Base-by-base conservation (phyloP, 2,888 invertebrate species). In the Erynnis tages region DNA sequence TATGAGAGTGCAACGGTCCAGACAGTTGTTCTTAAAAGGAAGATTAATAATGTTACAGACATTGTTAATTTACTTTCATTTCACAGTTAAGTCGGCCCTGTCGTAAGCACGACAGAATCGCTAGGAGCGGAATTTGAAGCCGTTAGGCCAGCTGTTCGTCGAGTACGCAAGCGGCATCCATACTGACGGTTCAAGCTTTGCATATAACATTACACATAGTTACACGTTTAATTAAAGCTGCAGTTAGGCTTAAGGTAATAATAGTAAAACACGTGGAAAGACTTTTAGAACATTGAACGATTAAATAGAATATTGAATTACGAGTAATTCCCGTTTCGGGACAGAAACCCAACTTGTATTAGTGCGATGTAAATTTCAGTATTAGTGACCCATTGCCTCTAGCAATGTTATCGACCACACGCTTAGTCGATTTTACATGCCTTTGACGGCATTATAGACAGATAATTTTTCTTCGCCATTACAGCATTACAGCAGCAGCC, bases 11-110 rank as follows among this genome's bases (percentile, higher is more conserved):
- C 21, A 38, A 11, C 17, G 13, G 30, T 23, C 21, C 34, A 50
- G 46, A 47, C 46, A 25, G 37, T 25, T 41, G 49, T 41, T 34
- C 41, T 25, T 49, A 49, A 49, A 49, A 41, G 40, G 49, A 49
- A 25, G 25, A 34, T 34, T 41, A 49, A 41, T 49, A 49, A 41
- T 41, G 34, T 49, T 30, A 47, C 47, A 49, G 49, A 34, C 41
- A 41, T 49, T 34, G 49, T 49, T 32, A 49, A 49, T 49, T 49
- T 49, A 49, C 49, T 49, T 49, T 49, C 49, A 49, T 49, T 49
- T 49, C 48, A 49, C 48, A 49, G 48, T 49, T 49, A 49, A 49
- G 40, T 49, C 40, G 41, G 32, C 13, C 49, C 41, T 41, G n/a
- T n/a, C n/a, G n/a, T n/a, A n/a, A n/a, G n/a, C n/a, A 41, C 46